Base-by-base conservation (phyloP, 2,797 vertebrate genomes). In the Amphiprion clarkii region DNA sequence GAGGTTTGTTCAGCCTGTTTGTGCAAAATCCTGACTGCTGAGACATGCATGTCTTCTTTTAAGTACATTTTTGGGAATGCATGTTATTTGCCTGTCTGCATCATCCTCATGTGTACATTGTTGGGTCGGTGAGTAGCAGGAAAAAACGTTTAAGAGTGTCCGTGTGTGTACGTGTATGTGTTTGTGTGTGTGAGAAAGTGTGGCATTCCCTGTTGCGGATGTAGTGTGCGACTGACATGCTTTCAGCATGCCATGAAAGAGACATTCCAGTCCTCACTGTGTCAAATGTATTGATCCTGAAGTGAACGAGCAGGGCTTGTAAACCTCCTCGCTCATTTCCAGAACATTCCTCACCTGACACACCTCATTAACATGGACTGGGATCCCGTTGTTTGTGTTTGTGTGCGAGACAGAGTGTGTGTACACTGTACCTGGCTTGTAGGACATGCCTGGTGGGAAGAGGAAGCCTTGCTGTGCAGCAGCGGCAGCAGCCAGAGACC, bases 381-480 rank as follows among this genome's bases (percentile, higher is more conserved):
- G 58, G 78, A 81, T 82, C 31, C 55, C 44, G 71, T 53, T 74
- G 76, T 36, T 7, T 68, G 80, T 56, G 49, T 65, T 27, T 23
- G 31, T 67, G 65, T 56, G 40, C 31, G 33, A 27, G 0, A 36
- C 10, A 11, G 13, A 14, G 51, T 48, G 66, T 14, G n/a, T 60
- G 52, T 39, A 39, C 36, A 11, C 36, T 44, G 19, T 96, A 98
- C 97, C 97, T 96, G 97, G 97, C 83, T 98, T 98, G 94, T 98
- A 98, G 87, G 96, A 96, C 95, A 98, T 96, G 94, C 97, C 92
- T 62, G 95, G 97, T 78, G 97, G 97, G 82, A 98, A 98, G 87
- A 98, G 97, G 95, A 98, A 98, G 88, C 97, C 96, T 88, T 98
- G 97, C 89, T 98, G 97, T 66, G 97, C 97, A 10, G 97, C 97